Evolutionary conservation across 1,140 invertebrate species (phyloP).

Genomic region (Tribolium madens): DNA sequence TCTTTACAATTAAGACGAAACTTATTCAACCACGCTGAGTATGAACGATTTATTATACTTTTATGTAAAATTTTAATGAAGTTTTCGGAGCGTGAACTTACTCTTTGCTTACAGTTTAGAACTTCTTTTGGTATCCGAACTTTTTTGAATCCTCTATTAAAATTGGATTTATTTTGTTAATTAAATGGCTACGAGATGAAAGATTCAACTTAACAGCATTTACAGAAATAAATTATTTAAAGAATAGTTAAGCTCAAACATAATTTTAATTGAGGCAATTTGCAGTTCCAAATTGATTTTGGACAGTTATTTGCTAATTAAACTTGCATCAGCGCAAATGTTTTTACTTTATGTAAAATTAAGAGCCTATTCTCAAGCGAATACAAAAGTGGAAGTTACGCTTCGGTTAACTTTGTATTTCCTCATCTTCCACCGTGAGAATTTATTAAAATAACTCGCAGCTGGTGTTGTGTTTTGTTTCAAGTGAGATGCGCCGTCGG

Average conservation of each 20-base stretch:
- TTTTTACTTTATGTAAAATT: slow-evolving; percentile 1
- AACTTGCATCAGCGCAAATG: neutral
- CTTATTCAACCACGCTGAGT: neutral
- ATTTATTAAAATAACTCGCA: slow-evolving; percentile 37
- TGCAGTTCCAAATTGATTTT: slow-evolving; percentile 8
- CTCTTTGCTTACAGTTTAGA: neutral
- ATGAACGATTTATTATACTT: neutral
- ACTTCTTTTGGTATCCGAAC: neutral
- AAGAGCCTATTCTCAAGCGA: neutral
- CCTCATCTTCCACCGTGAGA: slow-evolving; percentile 26
- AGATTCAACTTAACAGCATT: neutral
- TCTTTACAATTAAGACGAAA: neutral
- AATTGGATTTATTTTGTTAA: neutral
- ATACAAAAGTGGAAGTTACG: slow-evolving; percentile 23
- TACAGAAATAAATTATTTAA: slow-evolving; percentile 1
- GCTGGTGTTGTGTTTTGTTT: slow-evolving; percentile 28
- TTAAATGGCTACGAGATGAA: neutral
- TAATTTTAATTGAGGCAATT: neutral
- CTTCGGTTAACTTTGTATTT: slow-evolving; percentile 16
- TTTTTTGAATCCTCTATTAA: too few relatives aligned
- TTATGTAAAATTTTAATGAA: neutral
- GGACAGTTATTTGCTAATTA: slow-evolving; percentile 4
- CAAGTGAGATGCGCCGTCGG: neutral
- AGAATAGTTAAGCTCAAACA: neutral
- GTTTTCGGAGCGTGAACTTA: neutral